Base-by-base conservation (phyloP, 2,888 invertebrate genomes). In the Heliconius ismenius region DNA sequence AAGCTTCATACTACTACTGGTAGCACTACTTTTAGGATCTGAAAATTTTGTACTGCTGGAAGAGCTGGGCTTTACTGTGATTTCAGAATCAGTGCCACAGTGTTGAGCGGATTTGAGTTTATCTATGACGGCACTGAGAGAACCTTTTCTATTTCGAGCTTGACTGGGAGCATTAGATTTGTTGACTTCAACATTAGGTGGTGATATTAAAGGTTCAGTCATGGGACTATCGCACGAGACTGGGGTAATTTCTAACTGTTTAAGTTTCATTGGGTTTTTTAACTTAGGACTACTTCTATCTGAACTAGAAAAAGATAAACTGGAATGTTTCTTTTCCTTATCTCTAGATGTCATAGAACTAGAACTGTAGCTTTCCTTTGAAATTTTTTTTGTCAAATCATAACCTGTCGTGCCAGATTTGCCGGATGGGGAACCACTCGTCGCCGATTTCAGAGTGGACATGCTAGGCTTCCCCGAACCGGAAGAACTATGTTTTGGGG, bases 401-500 rank as follows among this genome's bases (percentile, higher is more conserved):
- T 95, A 95, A 28, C 95, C 94, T 43, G 94, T 95, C 7, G 92
- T 91, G 0, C 91, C 90, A 18, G 95, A 95, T 86, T 96, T 96
- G 43, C 95, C 95, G n/a, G 95, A 96, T 2, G 96, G 96, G 3
- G 96, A 96, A 11, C 94, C 92, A 84, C 96, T 96, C 1, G 96
- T 95, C 1, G 97, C 97, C 60, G 97, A 98, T 87, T 98, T 98
- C 32, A 98, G 89, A 0, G 98, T 96, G 0, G 97, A 97, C 97
- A 98, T 97, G 85, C 98, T 98, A 0, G 98, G 98, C 86, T 98
- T 98, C 0, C 98, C 98, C 1, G 97, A 96, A 76, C 96, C 95
- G 0, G 96, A 95, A 36, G 96, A 95, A 83, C 95, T 95, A 83
- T 97, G 97, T 87, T 97, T 98, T 28, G 98, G 97, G 24, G 97